A percentile compares a stretch with the other conserved stretches of the same genome.
These are phyloP conservation scores for Hoplostethus atlanticus DNA, from an alignment of 2,797 vertebrate genomes.

Conservation along the genomic window DNA sequence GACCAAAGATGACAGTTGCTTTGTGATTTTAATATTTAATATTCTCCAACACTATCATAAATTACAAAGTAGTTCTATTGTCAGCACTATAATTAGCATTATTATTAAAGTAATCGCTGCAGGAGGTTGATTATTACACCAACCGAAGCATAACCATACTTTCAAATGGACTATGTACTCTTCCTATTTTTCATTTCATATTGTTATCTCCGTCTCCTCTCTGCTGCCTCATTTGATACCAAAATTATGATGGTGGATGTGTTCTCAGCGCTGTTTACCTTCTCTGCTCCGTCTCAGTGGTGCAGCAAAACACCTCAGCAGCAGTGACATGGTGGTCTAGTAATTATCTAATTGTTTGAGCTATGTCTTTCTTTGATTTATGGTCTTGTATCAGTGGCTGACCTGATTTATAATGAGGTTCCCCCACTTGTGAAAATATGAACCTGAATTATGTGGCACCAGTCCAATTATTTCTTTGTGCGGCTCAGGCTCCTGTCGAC, in stretches of 20 bases:
- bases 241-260: slow-evolving; percentile 54
- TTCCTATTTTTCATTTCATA: slow-evolving; percentile 22
- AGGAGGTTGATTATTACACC: slow-evolving; percentile 21
- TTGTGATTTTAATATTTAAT: background rate
- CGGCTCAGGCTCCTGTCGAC: slow-evolving; percentile 70
- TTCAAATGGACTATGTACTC: slow-evolving; percentile 30
- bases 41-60: background rate
- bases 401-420: slow-evolving; percentile 95
- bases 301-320: slow-evolving; percentile 83
- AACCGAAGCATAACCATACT: slow-evolving; percentile 9
- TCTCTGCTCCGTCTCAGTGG: slow-evolving; percentile 49
- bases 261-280: slow-evolving; percentile 49
- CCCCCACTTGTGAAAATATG: slow-evolving; percentile 86
- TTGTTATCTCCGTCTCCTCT: slow-evolving; percentile 20
- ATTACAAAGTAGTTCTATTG: slow-evolving; percentile 9
- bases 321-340: slow-evolving; percentile 88
- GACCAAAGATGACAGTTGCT: slow-evolving; percentile 12
- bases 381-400: slow-evolving; percentile 93
- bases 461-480: slow-evolving; percentile 88
- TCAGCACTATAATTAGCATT: background rate
- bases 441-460: slow-evolving; percentile 87
- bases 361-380: slow-evolving; percentile 95
- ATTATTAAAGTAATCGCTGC: background rate
- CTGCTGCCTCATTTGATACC: slow-evolving; percentile 55
- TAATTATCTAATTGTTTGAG: slow-evolving; percentile 98